phyloP scores from a whole-genome alignment of 1,140 invertebrate genomes.

The Zaprionus vittiger region DNA sequence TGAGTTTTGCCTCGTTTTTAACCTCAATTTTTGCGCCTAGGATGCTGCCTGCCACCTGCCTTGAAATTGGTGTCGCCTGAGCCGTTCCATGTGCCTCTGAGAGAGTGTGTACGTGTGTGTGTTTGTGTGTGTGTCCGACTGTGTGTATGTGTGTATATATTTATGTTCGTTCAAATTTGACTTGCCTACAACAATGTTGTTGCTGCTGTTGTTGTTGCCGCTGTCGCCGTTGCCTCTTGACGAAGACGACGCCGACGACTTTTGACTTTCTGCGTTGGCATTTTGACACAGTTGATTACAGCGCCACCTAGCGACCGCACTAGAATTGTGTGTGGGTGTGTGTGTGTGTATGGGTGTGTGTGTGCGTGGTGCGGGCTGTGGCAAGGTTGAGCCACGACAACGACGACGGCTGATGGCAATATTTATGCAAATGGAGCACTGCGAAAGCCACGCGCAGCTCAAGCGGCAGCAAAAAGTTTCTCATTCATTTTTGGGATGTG shows the following conservation, averaged over 20 bases:
- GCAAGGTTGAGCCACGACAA: conserved; percentile 11
- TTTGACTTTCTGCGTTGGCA: conserved; percentile 75
- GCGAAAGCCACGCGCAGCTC: conserved; percentile 37
- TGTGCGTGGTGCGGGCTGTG: not conserved
- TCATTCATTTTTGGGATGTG: conserved; percentile 64
- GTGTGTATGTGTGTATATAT: conserved; percentile 16
- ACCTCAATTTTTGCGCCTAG: conserved; percentile 67
- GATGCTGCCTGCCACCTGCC: conserved; percentile 66
- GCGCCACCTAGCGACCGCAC: conserved; percentile 68
- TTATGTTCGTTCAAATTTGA: conserved; percentile 62
- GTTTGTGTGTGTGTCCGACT: conserved; percentile 15
- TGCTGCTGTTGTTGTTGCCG: conserved; percentile 14
- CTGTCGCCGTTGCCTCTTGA: conserved; percentile 54
- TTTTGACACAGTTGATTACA: conserved; percentile 82
- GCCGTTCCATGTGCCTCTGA: conserved; percentile 1
- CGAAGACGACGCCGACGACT: conserved; percentile 55
- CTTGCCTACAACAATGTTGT: conserved; percentile 47
- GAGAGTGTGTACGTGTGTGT: conserved; percentile 17
- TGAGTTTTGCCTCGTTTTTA: conserved; percentile 60
- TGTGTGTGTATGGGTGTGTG: conserved; percentile 13
- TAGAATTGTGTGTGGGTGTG: conserved; percentile 8
- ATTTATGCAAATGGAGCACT: conserved; percentile 74
- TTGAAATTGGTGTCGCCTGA: conserved; percentile 54
- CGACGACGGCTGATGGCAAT: conserved; percentile 46
- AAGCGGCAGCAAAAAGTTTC: conserved; percentile 59